These are phyloP conservation scores for Ricordea florida DNA, from an alignment of 92 coral and sea anemone species.

Conservation along the genomic window DNA sequence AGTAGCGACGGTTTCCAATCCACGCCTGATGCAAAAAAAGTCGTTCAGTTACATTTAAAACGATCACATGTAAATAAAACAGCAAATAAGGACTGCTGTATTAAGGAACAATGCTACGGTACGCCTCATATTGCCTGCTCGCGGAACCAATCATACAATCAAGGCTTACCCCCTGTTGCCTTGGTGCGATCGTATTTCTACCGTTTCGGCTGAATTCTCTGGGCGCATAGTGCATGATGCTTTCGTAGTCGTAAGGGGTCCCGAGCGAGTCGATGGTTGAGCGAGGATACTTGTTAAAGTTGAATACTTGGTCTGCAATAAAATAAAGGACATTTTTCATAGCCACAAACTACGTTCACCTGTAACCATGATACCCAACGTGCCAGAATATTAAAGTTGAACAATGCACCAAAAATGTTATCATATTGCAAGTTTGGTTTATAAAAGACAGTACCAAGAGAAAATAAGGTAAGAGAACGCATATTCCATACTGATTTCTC, in stretches of 20 bases:
- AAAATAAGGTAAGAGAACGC: too few species aligned
- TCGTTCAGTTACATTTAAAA: neutral
- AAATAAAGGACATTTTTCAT: neutral
- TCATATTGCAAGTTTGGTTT: too few species aligned
- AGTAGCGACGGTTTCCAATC: constrained; percentile 51
- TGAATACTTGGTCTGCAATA: constrained; percentile 43
- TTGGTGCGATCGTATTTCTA: constrained; percentile 55
- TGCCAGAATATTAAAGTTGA: too few species aligned
- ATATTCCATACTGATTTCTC: too few species aligned
- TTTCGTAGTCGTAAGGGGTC: constrained; percentile 60
- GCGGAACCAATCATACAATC: neutral
- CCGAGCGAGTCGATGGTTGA: constrained; percentile 67
- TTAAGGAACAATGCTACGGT: too few species aligned
- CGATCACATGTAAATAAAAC: too few species aligned
- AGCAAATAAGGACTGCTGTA: too few species aligned
- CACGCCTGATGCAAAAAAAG: constrained; percentile 18
- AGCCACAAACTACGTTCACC: too few species aligned
- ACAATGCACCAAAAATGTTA: too few species aligned
- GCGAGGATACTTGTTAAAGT: constrained; percentile 70
- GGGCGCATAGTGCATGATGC: constrained; percentile 66
- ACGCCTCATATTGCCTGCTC: too few species aligned
- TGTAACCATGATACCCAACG: too few species aligned
- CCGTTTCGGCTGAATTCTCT: constrained; percentile 59
- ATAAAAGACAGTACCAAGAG: too few species aligned
- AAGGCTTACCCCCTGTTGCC: constrained; percentile 39